These are phyloP conservation scores for Panulirus ornatus DNA, from an alignment of 1,140 invertebrate species.

Conservation along the genomic window DNA sequence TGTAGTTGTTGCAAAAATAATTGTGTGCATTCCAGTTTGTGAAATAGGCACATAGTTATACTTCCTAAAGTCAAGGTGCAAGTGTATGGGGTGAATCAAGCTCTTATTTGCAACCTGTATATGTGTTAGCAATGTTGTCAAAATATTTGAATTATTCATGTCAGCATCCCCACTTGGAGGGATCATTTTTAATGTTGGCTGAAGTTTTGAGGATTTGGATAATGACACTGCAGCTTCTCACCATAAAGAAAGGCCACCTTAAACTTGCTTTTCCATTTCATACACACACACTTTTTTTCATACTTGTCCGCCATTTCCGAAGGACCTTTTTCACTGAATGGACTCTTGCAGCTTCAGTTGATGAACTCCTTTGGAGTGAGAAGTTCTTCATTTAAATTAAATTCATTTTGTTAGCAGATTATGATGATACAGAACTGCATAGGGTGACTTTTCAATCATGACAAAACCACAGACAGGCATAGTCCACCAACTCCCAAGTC, in stretches of 20 bases:
- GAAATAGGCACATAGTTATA: conserved; percentile 39
- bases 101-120: conserved; percentile 34
- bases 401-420: no score
- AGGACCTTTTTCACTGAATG: no score
- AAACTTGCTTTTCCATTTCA: conserved; percentile 6
- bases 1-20: conserved; percentile 49
- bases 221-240: conserved; percentile 17
- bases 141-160: conserved; percentile 27
- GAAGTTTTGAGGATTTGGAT: conserved; percentile 15
- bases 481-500: no score
- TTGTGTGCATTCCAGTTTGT: conserved; percentile 67
- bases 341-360: no score
- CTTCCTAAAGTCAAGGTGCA: conserved; percentile 17
- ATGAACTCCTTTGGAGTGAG: no score
- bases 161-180: neutral
- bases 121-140: conserved; percentile 54
- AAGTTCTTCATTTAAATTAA: no score
- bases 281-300: no score
- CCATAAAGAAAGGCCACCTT: conserved; percentile 43
- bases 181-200: conserved; percentile 38
- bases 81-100: neutral
- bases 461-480: no score
- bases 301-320: no score
- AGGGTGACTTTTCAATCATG: no score
- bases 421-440: no score